phyloP scores from a whole-genome alignment of 2,888 invertebrate species.

The Erebia aethiops region DNA sequence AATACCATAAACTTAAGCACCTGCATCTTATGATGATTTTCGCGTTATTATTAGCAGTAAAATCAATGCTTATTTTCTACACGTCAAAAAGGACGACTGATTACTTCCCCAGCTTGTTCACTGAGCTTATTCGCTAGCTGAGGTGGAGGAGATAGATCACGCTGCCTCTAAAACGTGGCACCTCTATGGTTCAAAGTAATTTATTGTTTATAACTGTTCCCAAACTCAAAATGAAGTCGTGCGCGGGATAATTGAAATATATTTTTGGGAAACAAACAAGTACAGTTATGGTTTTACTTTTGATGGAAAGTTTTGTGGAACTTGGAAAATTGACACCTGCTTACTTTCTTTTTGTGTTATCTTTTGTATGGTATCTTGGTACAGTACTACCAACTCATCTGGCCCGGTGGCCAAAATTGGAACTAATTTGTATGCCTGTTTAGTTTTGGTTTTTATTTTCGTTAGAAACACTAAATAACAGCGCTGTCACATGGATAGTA shows the following conservation, averaged over 20 bases:
- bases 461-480: too few relatives aligned
- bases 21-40: too few relatives aligned
- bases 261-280: constrained; percentile 23
- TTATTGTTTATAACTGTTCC: constrained; percentile 38
- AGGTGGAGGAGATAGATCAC: too few relatives aligned
- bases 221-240: constrained; percentile 29
- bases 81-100: too few relatives aligned
- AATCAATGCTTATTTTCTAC: too few relatives aligned
- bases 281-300: constrained; percentile 10
- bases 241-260: constrained; percentile 25
- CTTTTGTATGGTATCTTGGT: background rate
- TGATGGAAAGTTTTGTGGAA: background rate
- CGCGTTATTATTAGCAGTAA: too few relatives aligned
- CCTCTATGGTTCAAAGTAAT: constrained; percentile 31
- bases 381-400: too few relatives aligned
- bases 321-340: background rate
- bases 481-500: too few relatives aligned
- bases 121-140: background rate
- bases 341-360: background rate
- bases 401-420: too few relatives aligned
- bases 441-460: too few relatives aligned
- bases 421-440: too few relatives aligned
- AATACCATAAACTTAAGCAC: too few relatives aligned
- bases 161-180: background rate
- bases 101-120: background rate